A percentile compares a stretch with the other conserved stretches of the same genome.
Conservation (phyloP, 1,140 invertebrate species). For the Aphidius gifuensis region DNA sequence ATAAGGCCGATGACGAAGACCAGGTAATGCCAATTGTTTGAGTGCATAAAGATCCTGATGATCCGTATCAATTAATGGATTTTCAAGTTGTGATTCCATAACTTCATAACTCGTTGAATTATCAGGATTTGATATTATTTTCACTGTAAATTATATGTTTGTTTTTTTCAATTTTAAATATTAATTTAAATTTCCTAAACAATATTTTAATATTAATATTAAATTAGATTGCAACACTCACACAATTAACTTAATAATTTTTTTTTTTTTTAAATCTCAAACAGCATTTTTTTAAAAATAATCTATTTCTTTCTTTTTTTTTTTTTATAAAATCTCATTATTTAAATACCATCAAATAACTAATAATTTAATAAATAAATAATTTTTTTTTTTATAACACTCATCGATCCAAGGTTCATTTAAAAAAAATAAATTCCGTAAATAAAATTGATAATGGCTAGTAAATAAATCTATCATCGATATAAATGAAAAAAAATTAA, state of each 20-base stretch:
- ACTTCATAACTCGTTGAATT: constrained; percentile 53
- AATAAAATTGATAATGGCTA: no score
- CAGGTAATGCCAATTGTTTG: constrained; percentile 45
- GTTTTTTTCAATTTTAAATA: not conserved
- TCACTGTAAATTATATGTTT: constrained; percentile 45
- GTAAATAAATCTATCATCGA: no score
- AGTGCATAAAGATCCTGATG: constrained; percentile 47
- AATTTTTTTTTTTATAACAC: no score
- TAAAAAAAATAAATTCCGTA: no score
- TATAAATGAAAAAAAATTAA: no score
- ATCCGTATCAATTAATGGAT: constrained; percentile 53
- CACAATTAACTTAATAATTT: not conserved
- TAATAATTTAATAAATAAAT: no score
- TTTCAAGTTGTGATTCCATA: constrained; percentile 57
- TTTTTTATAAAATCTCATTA: no score
- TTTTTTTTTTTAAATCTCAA: not conserved
- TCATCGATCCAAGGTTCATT: no score
- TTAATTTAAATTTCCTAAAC: not conserved
- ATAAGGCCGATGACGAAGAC: constrained; percentile 42
- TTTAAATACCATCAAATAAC: not conserved
- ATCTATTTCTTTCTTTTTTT: not conserved
- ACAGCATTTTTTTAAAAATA: no score
- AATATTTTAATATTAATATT: not conserved
- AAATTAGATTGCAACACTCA: not conserved
- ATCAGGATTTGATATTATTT: constrained; percentile 53